phyloP scores from a whole-genome alignment of 1,140 invertebrate species.

The Drosophila saltans region DNA sequence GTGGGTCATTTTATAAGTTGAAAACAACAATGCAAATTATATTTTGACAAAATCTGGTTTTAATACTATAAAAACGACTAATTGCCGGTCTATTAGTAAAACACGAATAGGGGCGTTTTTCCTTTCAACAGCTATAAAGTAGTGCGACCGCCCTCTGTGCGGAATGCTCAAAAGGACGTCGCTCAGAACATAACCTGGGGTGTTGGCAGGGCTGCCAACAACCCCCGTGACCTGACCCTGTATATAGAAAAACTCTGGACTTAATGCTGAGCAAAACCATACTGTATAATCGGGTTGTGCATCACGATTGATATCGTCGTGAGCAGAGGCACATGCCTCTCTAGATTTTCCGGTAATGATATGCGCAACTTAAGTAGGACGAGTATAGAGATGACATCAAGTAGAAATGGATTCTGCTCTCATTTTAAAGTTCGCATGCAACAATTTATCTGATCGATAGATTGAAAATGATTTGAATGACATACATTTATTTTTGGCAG shows the following conservation, averaged over 20 bases:
- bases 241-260: background rate
- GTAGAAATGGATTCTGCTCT: background rate
- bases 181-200: constrained; percentile 30
- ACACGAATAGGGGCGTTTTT: constrained; percentile 45
- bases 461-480: constrained; percentile 15
- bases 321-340: constrained; percentile 38
- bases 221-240: constrained; percentile 45
- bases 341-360: constrained; percentile 55
- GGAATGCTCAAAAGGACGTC: constrained; percentile 43
- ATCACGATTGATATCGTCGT: constrained; percentile 37
- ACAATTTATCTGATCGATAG: constrained; percentile 22
- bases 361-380: constrained; percentile 51
- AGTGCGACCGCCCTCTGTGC: constrained; percentile 38
- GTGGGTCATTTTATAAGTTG: background rate
- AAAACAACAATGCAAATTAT: constrained; percentile 13
- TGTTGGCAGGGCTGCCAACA: constrained; percentile 30
- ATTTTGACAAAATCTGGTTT: constrained; percentile 40
- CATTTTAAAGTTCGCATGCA: constrained; percentile 46
- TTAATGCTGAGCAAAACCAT: constrained; percentile 6
- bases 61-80: constrained; percentile 44
- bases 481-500: background rate
- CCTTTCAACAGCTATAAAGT: constrained; percentile 37
- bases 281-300: constrained; percentile 21
- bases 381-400: constrained; percentile 31
- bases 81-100: constrained; percentile 59